phyloP scores from a whole-genome alignment of 2,113 vertebrate genomes.

The Psettodes erumei region DNA sequence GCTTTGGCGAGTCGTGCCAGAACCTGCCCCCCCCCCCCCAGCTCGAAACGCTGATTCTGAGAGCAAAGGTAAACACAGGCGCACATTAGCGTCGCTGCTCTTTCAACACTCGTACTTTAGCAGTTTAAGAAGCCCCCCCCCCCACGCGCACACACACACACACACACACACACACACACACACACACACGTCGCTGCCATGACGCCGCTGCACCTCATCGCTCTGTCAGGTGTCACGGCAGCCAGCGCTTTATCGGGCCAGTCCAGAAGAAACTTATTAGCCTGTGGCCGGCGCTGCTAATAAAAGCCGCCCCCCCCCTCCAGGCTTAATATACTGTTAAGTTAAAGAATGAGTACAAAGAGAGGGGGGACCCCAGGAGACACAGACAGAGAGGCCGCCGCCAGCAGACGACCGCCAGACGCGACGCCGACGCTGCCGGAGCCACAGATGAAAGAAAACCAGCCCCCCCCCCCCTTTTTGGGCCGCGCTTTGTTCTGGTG shows the following conservation, averaged over 20 bases:
- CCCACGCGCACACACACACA: too few species aligned
- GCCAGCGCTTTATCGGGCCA: background rate
- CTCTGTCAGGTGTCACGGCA: constrained; percentile 39
- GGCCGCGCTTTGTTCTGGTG: too few species aligned
- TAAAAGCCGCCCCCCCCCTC: constrained; percentile 2
- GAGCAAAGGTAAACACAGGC: constrained; percentile 27
- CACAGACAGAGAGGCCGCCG: constrained; percentile 60
- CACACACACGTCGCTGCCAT: too few species aligned
- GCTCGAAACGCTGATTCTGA: constrained; percentile 12
- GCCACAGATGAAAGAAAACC: constrained; percentile 61
- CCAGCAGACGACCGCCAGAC: constrained; percentile 46
- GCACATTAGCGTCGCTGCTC: constrained; percentile 13
- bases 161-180: too few species aligned
- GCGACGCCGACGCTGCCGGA: constrained; percentile 39
- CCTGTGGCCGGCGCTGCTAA: constrained; percentile 24
- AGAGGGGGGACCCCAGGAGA: constrained; percentile 55
- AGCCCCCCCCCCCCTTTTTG: constrained; percentile 6
- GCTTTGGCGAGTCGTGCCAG: background rate
- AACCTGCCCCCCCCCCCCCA: background rate
- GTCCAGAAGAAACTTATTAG: constrained; percentile 54
- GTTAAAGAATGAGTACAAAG: constrained; percentile 55
- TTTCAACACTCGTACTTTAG: background rate
- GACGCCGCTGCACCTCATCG: constrained; percentile 35
- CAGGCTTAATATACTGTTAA: constrained; percentile 43
- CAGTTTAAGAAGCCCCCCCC: too few species aligned